These are phyloP conservation scores for Cherax destructor DNA, from an alignment of 1,140 invertebrate species.

Conservation along the genomic window DNA sequence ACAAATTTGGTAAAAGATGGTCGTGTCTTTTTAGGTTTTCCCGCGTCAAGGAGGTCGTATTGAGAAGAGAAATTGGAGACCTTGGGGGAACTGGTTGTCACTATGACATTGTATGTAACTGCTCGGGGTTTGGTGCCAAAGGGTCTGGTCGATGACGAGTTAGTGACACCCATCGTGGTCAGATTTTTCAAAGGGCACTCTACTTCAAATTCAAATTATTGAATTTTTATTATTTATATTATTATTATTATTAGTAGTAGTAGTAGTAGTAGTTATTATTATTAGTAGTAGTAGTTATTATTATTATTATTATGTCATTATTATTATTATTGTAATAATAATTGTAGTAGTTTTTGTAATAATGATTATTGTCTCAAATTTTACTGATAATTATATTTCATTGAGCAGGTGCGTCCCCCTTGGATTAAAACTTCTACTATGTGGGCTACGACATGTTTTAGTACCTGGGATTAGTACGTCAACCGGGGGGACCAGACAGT, in stretches of 20 bases:
- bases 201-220: background rate
- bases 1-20: no score
- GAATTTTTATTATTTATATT: background rate
- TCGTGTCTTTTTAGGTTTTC: constrained; percentile 77
- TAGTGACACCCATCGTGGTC: constrained; percentile 90
- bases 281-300: no score
- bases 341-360: no score
- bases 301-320: no score
- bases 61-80: constrained; percentile 78
- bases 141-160: constrained; percentile 84
- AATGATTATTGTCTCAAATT: no score
- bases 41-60: constrained; percentile 79
- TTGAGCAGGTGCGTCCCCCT: constrained; percentile 84
- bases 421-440: constrained; percentile 94
- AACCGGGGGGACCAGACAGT: constrained; percentile 90
- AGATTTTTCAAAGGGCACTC: constrained; percentile 87
- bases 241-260: no score
- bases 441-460: constrained; percentile 88
- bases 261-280: no score
- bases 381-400: no score
- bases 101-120: constrained; percentile 92
- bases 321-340: background rate
- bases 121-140: constrained; percentile 89
- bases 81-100: constrained; percentile 80
- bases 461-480: constrained; percentile 85